These are phyloP conservation scores for Emberiza fucata DNA, from an alignment of 2,113 vertebrate species.

Conservation along the genomic window DNA sequence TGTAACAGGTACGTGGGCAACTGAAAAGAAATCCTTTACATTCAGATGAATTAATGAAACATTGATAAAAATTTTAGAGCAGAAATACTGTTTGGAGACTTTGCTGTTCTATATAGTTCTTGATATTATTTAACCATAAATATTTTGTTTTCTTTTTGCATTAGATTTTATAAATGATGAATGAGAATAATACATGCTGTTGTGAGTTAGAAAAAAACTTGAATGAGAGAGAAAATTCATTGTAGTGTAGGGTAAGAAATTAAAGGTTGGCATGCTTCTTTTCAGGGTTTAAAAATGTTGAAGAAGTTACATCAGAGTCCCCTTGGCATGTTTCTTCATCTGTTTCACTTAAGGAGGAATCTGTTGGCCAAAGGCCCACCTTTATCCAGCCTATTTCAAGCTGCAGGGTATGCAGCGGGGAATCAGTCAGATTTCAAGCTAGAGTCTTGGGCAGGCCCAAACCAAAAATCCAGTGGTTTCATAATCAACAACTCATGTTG, in stretches of 20 bases:
- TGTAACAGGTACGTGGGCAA: neutral
- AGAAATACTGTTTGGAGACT: neutral
- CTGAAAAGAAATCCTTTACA: neutral
- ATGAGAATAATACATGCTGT: neutral
- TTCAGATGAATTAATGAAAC: neutral
- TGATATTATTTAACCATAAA: neutral
- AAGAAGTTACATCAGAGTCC: slow-evolving; percentile 75
- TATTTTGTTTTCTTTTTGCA: slow-evolving; percentile 16
- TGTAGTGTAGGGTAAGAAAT: slow-evolving; percentile 60
- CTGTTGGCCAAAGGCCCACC: slow-evolving; percentile 83
- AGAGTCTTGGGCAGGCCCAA: slow-evolving; percentile 82
- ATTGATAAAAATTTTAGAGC: neutral
- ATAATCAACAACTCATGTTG: slow-evolving; percentile 80
- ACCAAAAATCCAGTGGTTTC: slow-evolving; percentile 90
- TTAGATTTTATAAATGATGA: neutral
- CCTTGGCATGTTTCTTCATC: slow-evolving; percentile 77
- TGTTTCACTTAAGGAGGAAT: slow-evolving; percentile 84
- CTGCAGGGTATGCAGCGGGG: slow-evolving; percentile 83
- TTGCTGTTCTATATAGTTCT: neutral
- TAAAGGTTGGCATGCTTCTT: slow-evolving; percentile 87
- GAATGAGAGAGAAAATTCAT: slow-evolving; percentile 14
- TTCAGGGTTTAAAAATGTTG: slow-evolving; percentile 84
- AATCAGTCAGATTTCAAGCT: slow-evolving; percentile 89
- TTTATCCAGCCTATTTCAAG: slow-evolving; percentile 89
- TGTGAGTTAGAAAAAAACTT: neutral